Conservation (phyloP, 2,888 invertebrate species). For the Bembecia ichneumoniformis region DNA sequence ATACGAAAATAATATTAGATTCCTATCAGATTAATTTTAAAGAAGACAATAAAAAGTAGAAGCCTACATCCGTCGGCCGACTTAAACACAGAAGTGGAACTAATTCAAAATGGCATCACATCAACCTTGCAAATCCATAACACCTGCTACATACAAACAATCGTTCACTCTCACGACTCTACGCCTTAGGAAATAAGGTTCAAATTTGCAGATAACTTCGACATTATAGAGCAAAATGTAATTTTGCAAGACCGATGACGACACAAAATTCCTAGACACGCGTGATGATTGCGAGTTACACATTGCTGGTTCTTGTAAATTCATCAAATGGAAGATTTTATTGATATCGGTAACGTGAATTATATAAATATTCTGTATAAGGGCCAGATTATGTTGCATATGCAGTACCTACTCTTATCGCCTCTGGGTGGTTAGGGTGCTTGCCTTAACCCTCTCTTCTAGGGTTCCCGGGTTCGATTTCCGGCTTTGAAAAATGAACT, state of each 20-base stretch:
- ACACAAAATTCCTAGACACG: slow-evolving; percentile 29
- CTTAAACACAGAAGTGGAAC: slow-evolving; percentile 43
- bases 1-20: too few relatives aligned
- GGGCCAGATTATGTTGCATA: too few relatives aligned
- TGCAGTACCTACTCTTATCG: too few relatives aligned
- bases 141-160: neutral
- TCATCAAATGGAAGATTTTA: too few relatives aligned
- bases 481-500: too few relatives aligned
- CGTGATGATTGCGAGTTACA: slow-evolving; percentile 17
- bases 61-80: slow-evolving; percentile 20
- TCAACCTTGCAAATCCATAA: slow-evolving; percentile 17
- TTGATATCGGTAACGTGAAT: too few relatives aligned
- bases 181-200: neutral
- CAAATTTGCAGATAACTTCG: neutral
- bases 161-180: neutral
- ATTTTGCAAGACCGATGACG: neutral
- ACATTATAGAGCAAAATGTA: neutral
- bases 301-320: neutral
- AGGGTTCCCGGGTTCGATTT: too few relatives aligned
- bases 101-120: slow-evolving; percentile 34
- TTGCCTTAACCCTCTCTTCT: too few relatives aligned
- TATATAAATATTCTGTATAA: too few relatives aligned
- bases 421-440: too few relatives aligned
- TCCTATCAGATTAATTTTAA: too few relatives aligned
- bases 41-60: too few relatives aligned